Evolutionary conservation across 1,140 invertebrate species (phyloP).

Genomic region (Atta texana): DNA sequence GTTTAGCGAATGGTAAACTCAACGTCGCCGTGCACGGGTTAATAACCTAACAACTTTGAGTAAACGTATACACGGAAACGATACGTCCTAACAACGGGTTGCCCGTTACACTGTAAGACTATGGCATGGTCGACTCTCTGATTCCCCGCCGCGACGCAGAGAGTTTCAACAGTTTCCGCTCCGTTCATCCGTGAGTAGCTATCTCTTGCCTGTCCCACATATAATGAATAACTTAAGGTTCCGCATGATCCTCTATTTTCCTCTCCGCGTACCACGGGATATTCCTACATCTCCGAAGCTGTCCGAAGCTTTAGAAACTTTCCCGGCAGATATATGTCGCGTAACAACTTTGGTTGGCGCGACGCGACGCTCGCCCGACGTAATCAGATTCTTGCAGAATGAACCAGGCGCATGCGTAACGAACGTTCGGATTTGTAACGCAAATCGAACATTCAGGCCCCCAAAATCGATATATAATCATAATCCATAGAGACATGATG

Average conservation of each 20-base stretch:
- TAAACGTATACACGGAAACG: slow-evolving; percentile 54
- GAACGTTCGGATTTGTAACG: slow-evolving; percentile 31
- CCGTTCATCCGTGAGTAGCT: slow-evolving; percentile 35
- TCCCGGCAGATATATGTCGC: slow-evolving; percentile 3
- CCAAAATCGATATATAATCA: slow-evolving; percentile 66
- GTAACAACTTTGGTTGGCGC: not conserved
- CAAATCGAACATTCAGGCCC: slow-evolving; percentile 55
- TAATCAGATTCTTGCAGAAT: slow-evolving; percentile 56
- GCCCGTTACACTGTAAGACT: slow-evolving; percentile 27
- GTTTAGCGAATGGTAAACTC: slow-evolving; percentile 49
- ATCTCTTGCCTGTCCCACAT: slow-evolving; percentile 35
- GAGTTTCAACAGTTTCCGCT: slow-evolving; percentile 40
- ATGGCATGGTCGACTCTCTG: slow-evolving; percentile 27
- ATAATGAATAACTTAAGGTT: slow-evolving; percentile 58
- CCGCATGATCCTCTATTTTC: slow-evolving; percentile 45
- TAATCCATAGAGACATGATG: slow-evolving; percentile 64
- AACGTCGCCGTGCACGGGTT: slow-evolving; percentile 28
- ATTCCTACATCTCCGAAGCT: slow-evolving; percentile 39
- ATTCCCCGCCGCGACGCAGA: not conserved
- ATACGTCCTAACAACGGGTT: slow-evolving; percentile 18
- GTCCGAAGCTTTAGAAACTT: slow-evolving; percentile 27
- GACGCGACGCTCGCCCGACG: not conserved
- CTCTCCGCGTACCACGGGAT: slow-evolving; percentile 7
- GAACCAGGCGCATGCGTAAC: not conserved
- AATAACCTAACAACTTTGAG: slow-evolving; percentile 59